Evolutionary conservation across 1,140 invertebrate genomes (phyloP).

Genomic region (Lethrus apterus): DNA sequence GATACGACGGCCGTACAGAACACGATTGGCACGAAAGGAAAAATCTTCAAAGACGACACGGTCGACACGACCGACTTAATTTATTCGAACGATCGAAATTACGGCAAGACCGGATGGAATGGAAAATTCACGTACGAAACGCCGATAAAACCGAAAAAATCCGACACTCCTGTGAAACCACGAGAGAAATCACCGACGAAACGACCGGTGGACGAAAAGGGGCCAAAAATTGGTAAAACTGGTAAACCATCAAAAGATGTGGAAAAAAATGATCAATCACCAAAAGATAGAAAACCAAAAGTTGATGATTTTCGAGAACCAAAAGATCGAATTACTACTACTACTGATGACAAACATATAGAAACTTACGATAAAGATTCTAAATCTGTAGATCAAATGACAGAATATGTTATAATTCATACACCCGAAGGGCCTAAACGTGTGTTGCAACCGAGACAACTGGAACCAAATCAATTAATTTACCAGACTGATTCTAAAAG

Average conservation of each 20-base stretch:
- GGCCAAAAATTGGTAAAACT: no score
- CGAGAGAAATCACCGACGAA: conserved; percentile 11
- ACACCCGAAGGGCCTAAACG: neutral
- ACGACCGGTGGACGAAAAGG: neutral
- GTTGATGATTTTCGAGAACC: conserved; percentile 1
- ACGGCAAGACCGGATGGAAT: conserved; percentile 38
- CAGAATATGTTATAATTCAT: neutral
- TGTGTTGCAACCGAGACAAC: neutral
- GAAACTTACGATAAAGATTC: neutral
- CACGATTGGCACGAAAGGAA: conserved; percentile 32
- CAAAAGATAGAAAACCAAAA: neutral
- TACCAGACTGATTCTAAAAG: conserved; percentile 5
- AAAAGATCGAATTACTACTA: neutral
- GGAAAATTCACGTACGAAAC: conserved; percentile 33
- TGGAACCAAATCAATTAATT: neutral
- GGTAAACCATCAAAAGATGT: conserved; percentile 1
- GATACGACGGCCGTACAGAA: conserved; percentile 34
- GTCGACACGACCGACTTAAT: conserved; percentile 30
- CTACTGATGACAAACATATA: neutral
- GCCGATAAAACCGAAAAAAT: conserved; percentile 16
- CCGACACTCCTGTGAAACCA: conserved; percentile 4
- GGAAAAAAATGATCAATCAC: neutral
- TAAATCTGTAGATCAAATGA: conserved; percentile 6
- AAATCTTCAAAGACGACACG: conserved; percentile 28
- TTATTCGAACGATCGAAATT: conserved; percentile 36